Evolutionary conservation across 1,140 invertebrate species (phyloP), one percentile per base, ranked within the genome.

Genomic region (Nephila pilipes): DNA sequence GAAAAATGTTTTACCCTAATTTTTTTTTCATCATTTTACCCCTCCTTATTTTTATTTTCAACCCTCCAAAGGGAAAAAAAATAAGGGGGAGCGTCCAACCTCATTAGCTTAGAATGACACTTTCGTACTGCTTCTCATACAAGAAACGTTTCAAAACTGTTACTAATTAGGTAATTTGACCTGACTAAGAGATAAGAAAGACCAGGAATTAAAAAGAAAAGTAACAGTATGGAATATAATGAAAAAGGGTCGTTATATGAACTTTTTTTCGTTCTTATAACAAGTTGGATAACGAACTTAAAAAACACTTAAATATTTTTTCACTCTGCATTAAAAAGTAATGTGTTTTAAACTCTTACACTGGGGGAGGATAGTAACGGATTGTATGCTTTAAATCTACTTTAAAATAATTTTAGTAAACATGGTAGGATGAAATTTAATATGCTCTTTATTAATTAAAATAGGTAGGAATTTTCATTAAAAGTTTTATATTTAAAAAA

Each of bases 151-250:
- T 69, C 8, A 22, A 54, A 69, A 87, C 57, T 65, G 46, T 63
- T 54, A 25, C 85, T 87, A 87, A 87, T 87, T 87, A 65, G 85
- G 85, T 87, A 87, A 87, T 87, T 87, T 65, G 60, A 87, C 60
- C 85, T 54, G n/a, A 58, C 83, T n/a, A 16, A 65, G n/a, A n/a
- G 85, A 87, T 87, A 87, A 69, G 85, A 46, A 60, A 87, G 36
- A 12, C 5, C 29, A 38, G 1, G 25, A 85, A 85, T 69, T 29
- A 87, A 87, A 65, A 87, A 87, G 85, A n/a, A 87, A 69, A 87
- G 85, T 87, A 54, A 69, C 85, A 65, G 69, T 46, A 87, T 69
- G 60, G 60, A 85, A 87, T 36, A 65, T 87, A 65, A 87, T 65
- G 85, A 87, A 87, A 87, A 87, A 69, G 36, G 32, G 5, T 57